These are phyloP conservation scores for Drosophila parthenogenetica DNA, from an alignment of 2,888 invertebrate species.

Conservation along the genomic window DNA sequence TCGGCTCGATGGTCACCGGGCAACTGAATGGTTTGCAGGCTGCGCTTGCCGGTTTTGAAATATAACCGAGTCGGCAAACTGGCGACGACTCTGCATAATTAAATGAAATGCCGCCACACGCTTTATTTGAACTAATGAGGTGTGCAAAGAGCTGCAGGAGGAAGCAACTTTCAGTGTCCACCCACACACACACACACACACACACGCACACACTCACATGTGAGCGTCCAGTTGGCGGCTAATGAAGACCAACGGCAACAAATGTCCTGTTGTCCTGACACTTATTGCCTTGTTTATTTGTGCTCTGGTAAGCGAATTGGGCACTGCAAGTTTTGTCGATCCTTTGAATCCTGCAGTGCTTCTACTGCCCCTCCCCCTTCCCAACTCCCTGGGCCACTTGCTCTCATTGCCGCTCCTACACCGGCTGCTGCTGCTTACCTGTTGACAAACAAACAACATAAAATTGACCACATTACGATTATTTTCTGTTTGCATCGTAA, in stretches of 20 bases:
- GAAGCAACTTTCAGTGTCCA: neutral
- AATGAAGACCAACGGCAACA: slow-evolving; percentile 78
- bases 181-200: slow-evolving; percentile 17
- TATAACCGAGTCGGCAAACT: slow-evolving; percentile 52
- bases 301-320: slow-evolving; percentile 44
- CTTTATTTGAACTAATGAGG: slow-evolving; percentile 76
- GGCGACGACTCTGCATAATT: slow-evolving; percentile 63
- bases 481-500: slow-evolving; percentile 71
- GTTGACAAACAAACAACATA: slow-evolving; percentile 65
- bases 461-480: slow-evolving; percentile 66
- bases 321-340: slow-evolving; percentile 15
- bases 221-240: slow-evolving; percentile 23
- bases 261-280: slow-evolving; percentile 37
- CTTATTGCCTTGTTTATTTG: slow-evolving; percentile 75
- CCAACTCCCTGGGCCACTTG: neutral
- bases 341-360: neutral
- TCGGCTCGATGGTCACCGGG: slow-evolving; percentile 30
- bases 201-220: neutral
- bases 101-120: slow-evolving; percentile 48
- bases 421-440: slow-evolving; percentile 33
- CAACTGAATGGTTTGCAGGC: slow-evolving; percentile 59
- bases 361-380: neutral
- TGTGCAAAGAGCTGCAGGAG: slow-evolving; percentile 5
- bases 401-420: slow-evolving; percentile 7
- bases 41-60: slow-evolving; percentile 64